A percentile compares a stretch with the other conserved stretches of the same genome.
Conservation (phyloP, 2,797 vertebrate species). For the Gymnocypris eckloni region DNA sequence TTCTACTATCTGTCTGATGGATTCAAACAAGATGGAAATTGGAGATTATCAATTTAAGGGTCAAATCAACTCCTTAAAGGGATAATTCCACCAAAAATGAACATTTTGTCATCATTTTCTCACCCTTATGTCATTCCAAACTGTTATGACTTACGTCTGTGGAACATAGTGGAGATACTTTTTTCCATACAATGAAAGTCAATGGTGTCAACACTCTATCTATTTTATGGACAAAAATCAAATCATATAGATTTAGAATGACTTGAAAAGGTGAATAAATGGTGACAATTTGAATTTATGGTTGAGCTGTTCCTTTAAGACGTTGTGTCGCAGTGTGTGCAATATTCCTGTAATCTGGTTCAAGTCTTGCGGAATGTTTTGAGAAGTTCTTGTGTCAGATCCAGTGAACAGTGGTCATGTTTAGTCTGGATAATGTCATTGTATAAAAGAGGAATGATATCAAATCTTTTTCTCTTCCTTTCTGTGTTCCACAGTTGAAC, state of each 20-base stretch:
- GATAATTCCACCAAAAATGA: background rate
- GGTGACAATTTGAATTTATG: background rate
- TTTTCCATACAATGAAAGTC: background rate
- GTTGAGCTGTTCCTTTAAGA: background rate
- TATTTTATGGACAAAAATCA: background rate
- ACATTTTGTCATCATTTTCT: background rate
- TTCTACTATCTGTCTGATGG: constrained; percentile 11
- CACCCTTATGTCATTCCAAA: constrained; percentile 2
- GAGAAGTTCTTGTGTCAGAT: constrained; percentile 27
- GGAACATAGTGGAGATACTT: background rate
- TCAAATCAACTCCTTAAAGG: background rate
- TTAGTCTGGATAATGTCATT: constrained; percentile 21
- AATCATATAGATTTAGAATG: background rate
- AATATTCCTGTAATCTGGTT: constrained; percentile 2
- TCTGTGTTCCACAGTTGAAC: constrained; percentile 82
- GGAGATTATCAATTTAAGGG: background rate
- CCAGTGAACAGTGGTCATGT: constrained; percentile 1
- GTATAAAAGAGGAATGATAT: constrained; percentile 13
- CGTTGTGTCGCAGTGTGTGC: background rate
- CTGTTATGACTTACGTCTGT: background rate
- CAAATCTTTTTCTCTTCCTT: constrained; percentile 10
- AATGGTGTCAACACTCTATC: background rate
- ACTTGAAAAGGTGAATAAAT: background rate
- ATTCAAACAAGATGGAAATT: constrained; percentile 26
- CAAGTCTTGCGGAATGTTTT: background rate